Conservation (phyloP, 2,113 vertebrate species). For the Nycticebus coucang region DNA sequence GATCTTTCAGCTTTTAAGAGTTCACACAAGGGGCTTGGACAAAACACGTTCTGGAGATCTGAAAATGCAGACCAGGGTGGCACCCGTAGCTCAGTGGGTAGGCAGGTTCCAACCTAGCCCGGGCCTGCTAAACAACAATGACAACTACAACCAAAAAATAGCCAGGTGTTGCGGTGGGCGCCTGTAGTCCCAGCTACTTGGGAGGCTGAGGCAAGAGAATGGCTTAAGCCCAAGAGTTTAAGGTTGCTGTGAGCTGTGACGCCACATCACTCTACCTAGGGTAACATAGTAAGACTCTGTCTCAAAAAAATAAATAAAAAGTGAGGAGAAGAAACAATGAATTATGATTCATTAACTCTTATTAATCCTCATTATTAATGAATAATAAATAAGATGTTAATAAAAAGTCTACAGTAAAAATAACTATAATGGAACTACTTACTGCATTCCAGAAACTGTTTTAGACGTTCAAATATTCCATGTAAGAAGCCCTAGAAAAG, state of each 20-base stretch:
- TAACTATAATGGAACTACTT: conserved; percentile 84
- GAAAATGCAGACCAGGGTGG: not conserved
- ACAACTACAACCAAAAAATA: no score
- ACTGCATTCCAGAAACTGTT: conserved; percentile 97
- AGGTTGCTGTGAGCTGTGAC: no score
- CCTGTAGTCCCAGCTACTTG: no score
- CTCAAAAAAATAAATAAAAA: no score
- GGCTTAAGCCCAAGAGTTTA: no score
- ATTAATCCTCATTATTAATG: not conserved
- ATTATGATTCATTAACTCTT: not conserved
- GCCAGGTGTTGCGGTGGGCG: no score
- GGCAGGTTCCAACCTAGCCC: no score
- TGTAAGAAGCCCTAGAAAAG: conserved; percentile 93
- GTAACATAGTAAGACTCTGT: no score
- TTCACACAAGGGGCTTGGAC: not conserved
- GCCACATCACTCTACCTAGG: no score
- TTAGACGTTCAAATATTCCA: conserved; percentile 94
- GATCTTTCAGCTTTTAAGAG: not conserved
- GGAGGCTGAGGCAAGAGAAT: no score
- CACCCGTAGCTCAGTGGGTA: no score
- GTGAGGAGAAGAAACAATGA: not conserved
- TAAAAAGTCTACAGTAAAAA: conserved; percentile 19
- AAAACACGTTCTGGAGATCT: not conserved
- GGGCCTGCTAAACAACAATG: no score
- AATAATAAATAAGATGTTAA: not conserved